Evolutionary conservation across 2,797 vertebrate species (phyloP), one percentile per base, ranked within the genome.

Genomic region (Rhincodon typus): DNA sequence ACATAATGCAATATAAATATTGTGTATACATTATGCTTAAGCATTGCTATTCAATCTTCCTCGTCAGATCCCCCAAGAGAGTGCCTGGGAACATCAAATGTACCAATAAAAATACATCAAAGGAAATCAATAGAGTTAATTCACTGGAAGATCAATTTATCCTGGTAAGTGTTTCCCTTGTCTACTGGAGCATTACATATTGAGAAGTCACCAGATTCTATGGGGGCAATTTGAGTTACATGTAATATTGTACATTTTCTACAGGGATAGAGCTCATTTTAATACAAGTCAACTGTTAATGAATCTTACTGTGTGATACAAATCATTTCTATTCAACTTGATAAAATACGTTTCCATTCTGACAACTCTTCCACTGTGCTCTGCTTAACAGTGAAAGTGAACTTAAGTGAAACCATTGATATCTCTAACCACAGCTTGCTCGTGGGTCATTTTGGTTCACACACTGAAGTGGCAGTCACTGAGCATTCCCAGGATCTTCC

Each of bases 61-160:
- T 84, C 25, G 82, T 84, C 42, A 46, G 42, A 46, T 84, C 42
- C 82, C 38, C 82, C 82, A 84, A 46, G 82, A 25, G 82, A 84
- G 42, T 46, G 82, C 46, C 82, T 84, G 82, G 38, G 42, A 46
- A 84, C 38, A 84, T 84, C 4, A 2, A 84, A 84, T 84, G 38
- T 46, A 84, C 82, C 82, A 84, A 46, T 84, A 46, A 84, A 84
- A 84, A 46, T 46, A 42, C 82, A 84, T 84, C 38, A 84, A 84
- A 84, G 21, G 82, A 84, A 84, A 84, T 46, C 82, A 84, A 84
- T 84, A 23, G 38, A 84, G 38, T 84, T 84, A 84, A 46, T 84
- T 84, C 82, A 84, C 82, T 84, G 82, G 79, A 46, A 84, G 42
- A 84, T 42, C 82, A 84, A 84, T 84, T 84, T 84, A 84, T 42